Evolutionary conservation across 1,140 invertebrate genomes (phyloP), one percentile per base, ranked within the genome.

Genomic region (Rhagoletis zephyria): DNA sequence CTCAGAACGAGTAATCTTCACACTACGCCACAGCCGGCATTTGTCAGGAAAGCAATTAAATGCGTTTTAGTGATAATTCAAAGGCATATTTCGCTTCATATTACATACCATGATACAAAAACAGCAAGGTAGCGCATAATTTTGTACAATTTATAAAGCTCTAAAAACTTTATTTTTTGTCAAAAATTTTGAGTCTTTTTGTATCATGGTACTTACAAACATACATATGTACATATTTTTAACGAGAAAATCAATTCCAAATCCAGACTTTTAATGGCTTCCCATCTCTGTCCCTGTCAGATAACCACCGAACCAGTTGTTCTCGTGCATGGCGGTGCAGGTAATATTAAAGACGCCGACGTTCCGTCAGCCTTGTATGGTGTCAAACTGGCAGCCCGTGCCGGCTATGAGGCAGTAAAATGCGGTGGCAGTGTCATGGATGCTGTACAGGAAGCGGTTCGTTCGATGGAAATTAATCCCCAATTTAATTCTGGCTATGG

Each of bases 241-340:
- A 7, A 16, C 30, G 42, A 42, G 3, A 48, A 48, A 48, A 45
- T 74, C 16, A 16, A 16, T 48, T 4, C 67, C 30, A 67, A 40
- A 67, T 3, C 65, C 65, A 67, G 65, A 42, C 40, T 67, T 40
- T 40, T 10, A 74, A 74, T 74, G 67, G 14, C 67, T 74, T 74
- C 42, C 40, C 14, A 74, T 74, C 2, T 74, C 45, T 74, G 42
- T 74, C 42, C 40, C n/a, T 74, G 42, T 16, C 67, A 74, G 67
- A 14, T 74, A 74, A 48, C 40, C 42, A 16, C 12, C 12, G 67
- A 74, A 7, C 94, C 94, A 48, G 93, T 94, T 85, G 90, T 94
- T 40, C 92, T 97, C 67, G 95, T 97, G 1, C 96, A 97, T 90
- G 96, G 96, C 19, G 96, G 96, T 63, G 96, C 96, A 3, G 96